Evolutionary conservation across 2,113 vertebrate genomes (phyloP).

Genomic region (Psilopsiagon aurifrons): DNA sequence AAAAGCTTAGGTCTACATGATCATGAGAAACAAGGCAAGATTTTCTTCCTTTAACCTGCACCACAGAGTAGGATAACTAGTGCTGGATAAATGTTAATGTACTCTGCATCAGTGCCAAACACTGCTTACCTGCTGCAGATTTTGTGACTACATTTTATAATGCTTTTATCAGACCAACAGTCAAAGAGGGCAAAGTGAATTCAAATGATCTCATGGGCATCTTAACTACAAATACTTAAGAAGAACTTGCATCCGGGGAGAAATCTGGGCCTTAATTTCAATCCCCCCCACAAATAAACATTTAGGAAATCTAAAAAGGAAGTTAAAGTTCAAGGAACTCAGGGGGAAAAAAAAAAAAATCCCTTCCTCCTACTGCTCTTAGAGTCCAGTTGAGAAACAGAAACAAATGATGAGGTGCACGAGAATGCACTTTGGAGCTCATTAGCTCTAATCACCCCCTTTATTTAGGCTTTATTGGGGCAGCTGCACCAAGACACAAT

Average conservation of each 20-base stretch:
- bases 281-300: neutral
- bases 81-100: neutral
- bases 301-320: neutral
- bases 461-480: neutral
- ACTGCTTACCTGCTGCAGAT: neutral
- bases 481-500: neutral
- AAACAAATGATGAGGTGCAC: neutral
- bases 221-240: neutral
- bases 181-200: neutral
- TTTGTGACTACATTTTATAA: neutral
- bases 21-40: neutral
- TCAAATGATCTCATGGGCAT: neutral
- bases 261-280: neutral
- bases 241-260: neutral
- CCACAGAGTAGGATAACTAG: neutral
- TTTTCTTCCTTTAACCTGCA: neutral
- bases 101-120: neutral
- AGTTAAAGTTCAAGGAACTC: conserved; percentile 14
- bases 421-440: neutral
- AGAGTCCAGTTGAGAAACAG: neutral
- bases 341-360: neutral
- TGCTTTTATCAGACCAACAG: neutral
- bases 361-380: neutral
- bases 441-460: neutral
- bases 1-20: neutral